Evolutionary conservation across 1,140 invertebrate genomes (phyloP), one percentile per base, ranked within the genome.

Genomic region (Pogonus chalceus): DNA sequence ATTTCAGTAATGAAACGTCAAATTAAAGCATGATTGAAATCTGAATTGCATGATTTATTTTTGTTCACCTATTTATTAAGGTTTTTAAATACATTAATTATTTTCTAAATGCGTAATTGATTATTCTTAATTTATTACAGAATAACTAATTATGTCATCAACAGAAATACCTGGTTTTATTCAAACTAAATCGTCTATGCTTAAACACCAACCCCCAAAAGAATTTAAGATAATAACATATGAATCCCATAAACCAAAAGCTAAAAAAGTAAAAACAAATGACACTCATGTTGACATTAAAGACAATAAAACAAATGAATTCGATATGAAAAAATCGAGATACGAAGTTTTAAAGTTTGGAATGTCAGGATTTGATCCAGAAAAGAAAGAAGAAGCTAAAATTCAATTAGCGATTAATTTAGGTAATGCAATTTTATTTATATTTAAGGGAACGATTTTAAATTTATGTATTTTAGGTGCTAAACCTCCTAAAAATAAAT

Each of bases 341-440:
- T 72, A 77, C 61, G 82, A 85, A 58, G 69, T 85, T 3, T 72
- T 83, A 26, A 82, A 80, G 56, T 82, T 84, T 63, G 81, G 77
- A 47, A 79, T 80, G 58, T 74, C 76, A 48, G 80, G 80, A 43
- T 74, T 82, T 12, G 67, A 76, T 16, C 68, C 72, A n/a, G 62
- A 67, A 31, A 75, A 77, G 53, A 78, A 80, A 56, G 67, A 71
- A 37, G 68, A 78, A 67, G 78, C 79, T 50, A 78, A 81, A 65
- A 68, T 79, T 20, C 76, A 74, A 20, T 67, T 82, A 20, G 73
- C 79, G 9, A 69, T 84, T 21, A 79, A 75, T 57, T 70, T 84
- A 54, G 82, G 78, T 73, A 59, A 66, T 63, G 53, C 24, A n/a
- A 9, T 20, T 21, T 12, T 47, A 51, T 39, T 49, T 35, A 24